Base-by-base conservation (phyloP, 2,888 invertebrate genomes). In the Cataglyphis altisquamis region DNA sequence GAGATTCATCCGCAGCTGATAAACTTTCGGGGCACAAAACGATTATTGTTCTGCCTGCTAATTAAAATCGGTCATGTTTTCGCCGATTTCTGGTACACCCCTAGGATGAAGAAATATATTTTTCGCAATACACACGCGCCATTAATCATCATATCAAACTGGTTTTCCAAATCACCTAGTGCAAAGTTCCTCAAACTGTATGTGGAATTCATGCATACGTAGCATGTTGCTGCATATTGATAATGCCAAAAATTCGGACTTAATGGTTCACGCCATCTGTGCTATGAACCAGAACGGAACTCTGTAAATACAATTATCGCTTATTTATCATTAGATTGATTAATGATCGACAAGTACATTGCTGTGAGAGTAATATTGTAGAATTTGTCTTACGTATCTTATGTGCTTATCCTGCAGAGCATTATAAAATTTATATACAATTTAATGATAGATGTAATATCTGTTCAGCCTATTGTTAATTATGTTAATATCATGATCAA, bases 21-120 rank as follows among this genome's bases (percentile, higher is more conserved):
- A 87, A 90, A 90, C 90, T 90, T 90, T 90, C 84, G 88, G 89
- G 83, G 86, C 87, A 85, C 64, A 45, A 74, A 80, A 52, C 68
- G 90, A 89, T 90, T 84, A 78, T 84, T 86, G 78, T 84, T 86
- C 25, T 60, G 62, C 39, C 25, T n/a, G 39, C 66, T 57, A 41
- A 77, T 52, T 48, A 70, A 39, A 41, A 63, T 12, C 32, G 9
- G 8, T 8, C 4, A 6, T 32, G 48, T 52, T 36, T 39, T 45
- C 55, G 52, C 21, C 29, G 29, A 75, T 73, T 78, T 41, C n/a
- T 45, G 67, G 41, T 15, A 55, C 52, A 52, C 63, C 62, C 25
- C 21, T 4, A 15, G 9, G 18, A 29, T 32, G 32, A 52, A 55
- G 78, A 77, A 67, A 60, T 57, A 70, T 66, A 75, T 66, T 52